Conservation (phyloP, 2,113 vertebrate species). For the Picathartes gymnocephalus region DNA sequence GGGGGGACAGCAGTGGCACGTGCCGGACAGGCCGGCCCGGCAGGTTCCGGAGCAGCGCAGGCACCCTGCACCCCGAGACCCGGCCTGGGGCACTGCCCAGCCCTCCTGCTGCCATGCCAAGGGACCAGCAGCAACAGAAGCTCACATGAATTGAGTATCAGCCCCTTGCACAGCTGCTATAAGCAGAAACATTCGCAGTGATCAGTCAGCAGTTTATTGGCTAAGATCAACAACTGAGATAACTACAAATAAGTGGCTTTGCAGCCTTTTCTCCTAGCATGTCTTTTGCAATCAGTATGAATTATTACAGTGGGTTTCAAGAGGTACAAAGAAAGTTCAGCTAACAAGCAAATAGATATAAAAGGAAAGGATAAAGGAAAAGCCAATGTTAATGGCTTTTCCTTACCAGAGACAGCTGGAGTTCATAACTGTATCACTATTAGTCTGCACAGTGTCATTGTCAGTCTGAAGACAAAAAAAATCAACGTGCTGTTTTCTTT, state of each 20-base stretch:
- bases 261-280: slow-evolving; percentile 39
- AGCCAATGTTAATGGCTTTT: slow-evolving; percentile 56
- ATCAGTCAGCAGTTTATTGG: slow-evolving; percentile 58
- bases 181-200: slow-evolving; percentile 38
- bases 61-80: not conserved
- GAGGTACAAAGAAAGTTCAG: slow-evolving; percentile 57
- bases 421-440: slow-evolving; percentile 47
- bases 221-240: slow-evolving; percentile 52
- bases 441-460: slow-evolving; percentile 46
- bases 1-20: not conserved
- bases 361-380: slow-evolving; percentile 46
- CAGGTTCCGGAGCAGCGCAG: not conserved
- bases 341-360: slow-evolving; percentile 51
- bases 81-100: not conserved
- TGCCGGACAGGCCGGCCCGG: not conserved
- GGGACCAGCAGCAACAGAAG: not conserved
- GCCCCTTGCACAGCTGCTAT: not conserved
- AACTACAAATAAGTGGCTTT: slow-evolving; percentile 62
- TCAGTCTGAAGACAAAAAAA: slow-evolving; percentile 33
- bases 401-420: slow-evolving; percentile 58
- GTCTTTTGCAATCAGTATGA: slow-evolving; percentile 52
- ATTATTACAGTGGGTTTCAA: slow-evolving; percentile 42
- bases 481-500: slow-evolving; percentile 12
- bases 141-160: not conserved
- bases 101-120: not conserved